Percentiles rank a stretch among this genome's conserved stretches.
These are phyloP conservation scores for Apis florea DNA, from an alignment of 1,140 invertebrate genomes.

Conservation along the genomic window DNA sequence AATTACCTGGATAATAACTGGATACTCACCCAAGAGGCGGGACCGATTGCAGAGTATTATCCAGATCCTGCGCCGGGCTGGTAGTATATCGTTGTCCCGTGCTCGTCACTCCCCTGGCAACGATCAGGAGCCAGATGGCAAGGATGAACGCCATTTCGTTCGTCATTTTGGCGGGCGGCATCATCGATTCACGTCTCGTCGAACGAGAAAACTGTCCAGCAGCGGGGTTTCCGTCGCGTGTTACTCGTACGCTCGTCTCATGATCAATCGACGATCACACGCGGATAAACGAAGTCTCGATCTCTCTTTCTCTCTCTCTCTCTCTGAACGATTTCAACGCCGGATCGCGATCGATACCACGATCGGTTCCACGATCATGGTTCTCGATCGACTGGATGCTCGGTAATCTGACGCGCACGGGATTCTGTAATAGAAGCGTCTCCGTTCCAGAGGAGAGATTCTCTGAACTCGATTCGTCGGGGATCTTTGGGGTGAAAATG, in stretches of 20 bases:
- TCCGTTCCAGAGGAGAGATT: neutral
- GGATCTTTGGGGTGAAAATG: neutral
- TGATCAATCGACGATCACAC: conserved; percentile 45
- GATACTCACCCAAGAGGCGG: conserved; percentile 65
- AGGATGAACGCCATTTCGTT: conserved; percentile 22
- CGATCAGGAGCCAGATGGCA: conserved; percentile 45
- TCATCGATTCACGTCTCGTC: conserved; percentile 1
- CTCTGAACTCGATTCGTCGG: neutral
- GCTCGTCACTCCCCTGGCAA: conserved; percentile 43
- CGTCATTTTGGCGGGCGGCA: conserved; percentile 20
- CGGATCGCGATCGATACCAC: conserved; percentile 15
- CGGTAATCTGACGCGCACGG: conserved; percentile 18
- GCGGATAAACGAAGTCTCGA: conserved; percentile 1
- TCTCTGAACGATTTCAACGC: conserved; percentile 17
- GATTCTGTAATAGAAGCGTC: conserved; percentile 3
- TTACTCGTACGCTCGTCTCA: conserved; percentile 40
- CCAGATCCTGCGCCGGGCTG: conserved; percentile 58
- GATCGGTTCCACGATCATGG: conserved; percentile 46
- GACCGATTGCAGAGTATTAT: conserved; percentile 65
- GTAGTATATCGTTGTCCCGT: conserved; percentile 60
- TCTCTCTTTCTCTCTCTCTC: neutral
- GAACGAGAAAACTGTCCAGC: conserved; percentile 2
- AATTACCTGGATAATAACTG: neutral
- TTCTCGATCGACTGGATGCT: conserved; percentile 13
- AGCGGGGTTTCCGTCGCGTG: neutral